Percentiles rank a stretch among this genome's conserved stretches.
These are phyloP conservation scores for Petromus typicus DNA, from an alignment of 2,113 vertebrate species.

Conservation along the genomic window DNA sequence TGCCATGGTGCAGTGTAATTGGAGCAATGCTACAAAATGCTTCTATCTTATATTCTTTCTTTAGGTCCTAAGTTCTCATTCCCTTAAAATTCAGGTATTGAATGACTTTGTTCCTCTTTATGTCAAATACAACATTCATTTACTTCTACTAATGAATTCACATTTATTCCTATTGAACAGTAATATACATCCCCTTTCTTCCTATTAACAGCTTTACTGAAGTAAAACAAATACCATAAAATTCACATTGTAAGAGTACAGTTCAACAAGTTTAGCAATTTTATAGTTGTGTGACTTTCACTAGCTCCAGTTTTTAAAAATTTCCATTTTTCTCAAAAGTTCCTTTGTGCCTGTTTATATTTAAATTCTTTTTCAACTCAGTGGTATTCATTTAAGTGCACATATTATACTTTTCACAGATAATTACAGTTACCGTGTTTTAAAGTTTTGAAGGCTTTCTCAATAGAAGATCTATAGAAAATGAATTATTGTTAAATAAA, in stretches of 20 bases:
- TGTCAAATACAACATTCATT: not conserved
- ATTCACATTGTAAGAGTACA: not conserved
- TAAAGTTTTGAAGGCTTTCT: not conserved
- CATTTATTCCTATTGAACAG: not conserved
- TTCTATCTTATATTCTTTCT: not conserved
- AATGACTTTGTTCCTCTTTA: not conserved
- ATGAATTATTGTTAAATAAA: not conserved
- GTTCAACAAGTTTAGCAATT: not conserved
- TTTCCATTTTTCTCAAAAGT: conserved; percentile 15
- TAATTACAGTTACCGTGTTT: conserved; percentile 7
- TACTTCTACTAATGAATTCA: not conserved
- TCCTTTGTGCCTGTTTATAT: conserved; percentile 6
- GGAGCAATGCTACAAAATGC: not conserved
- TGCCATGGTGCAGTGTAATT: not conserved
- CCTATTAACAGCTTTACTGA: not conserved
- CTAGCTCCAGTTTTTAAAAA: conserved; percentile 17
- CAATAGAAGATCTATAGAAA: not conserved
- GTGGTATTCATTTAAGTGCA: not conserved
- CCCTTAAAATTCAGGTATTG: not conserved
- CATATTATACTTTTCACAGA: not conserved
- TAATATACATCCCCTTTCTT: not conserved
- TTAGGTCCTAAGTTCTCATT: not conserved
- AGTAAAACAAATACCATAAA: not conserved
- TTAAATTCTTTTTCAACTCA: not conserved
- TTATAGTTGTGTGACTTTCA: not conserved